A percentile compares a stretch with the other conserved stretches of the same genome.
Evolutionary conservation across 2,113 vertebrate genomes (phyloP).

Genomic region (Clupea harengus): DNA sequence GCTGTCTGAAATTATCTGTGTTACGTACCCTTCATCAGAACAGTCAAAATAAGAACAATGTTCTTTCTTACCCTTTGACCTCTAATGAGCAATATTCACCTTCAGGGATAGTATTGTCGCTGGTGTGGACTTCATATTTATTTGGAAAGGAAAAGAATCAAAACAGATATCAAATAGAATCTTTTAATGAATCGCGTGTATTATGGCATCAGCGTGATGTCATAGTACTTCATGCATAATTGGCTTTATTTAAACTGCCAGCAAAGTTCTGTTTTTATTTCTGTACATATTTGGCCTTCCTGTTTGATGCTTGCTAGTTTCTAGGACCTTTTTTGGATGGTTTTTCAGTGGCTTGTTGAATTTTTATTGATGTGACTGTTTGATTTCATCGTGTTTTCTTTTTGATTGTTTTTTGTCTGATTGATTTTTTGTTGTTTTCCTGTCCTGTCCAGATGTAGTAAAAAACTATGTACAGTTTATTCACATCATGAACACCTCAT

Average conservation of each 20-base stretch:
- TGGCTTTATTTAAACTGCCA: conserved; percentile 5
- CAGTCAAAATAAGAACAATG: background rate
- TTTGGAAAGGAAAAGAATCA: background rate
- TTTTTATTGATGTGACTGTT: conserved; percentile 7
- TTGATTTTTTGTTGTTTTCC: conserved; percentile 35
- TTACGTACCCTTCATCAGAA: background rate
- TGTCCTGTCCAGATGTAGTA: conserved; percentile 58
- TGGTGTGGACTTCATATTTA: background rate
- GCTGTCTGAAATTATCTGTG: conserved; percentile 29
- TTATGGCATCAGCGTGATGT: background rate
- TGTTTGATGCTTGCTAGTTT: conserved; percentile 19
- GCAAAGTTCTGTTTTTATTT: background rate
- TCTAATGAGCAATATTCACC: conserved; percentile 2
- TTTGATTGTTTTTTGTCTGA: conserved; percentile 33
- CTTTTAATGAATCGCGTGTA: background rate
- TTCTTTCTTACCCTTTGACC: background rate
- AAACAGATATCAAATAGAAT: background rate
- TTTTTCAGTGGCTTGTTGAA: conserved; percentile 18
- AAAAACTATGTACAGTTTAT: conserved; percentile 30
- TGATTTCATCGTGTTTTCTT: conserved; percentile 44
- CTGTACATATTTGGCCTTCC: conserved; percentile 32
- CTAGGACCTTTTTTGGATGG: background rate
- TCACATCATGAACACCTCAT: conserved; percentile 66
- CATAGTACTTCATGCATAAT: background rate
- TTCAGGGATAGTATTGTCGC: conserved; percentile 8